Conservation (phyloP, 2,797 vertebrate species). For the Pseudotriccus pelzelni region DNA sequence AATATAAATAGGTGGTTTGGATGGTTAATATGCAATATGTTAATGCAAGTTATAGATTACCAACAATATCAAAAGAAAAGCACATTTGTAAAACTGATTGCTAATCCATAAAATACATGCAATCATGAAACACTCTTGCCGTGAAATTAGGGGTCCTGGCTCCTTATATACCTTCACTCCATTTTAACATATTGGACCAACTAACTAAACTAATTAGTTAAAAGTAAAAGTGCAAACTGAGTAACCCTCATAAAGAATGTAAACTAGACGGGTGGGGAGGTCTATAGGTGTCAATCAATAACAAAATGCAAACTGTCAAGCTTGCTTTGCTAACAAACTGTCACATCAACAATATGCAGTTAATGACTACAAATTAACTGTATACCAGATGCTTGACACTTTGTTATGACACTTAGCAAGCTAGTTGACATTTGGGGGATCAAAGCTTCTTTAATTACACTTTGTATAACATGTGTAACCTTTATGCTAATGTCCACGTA, state of each 20-base stretch:
- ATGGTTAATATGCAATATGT: not conserved
- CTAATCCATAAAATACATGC: not conserved
- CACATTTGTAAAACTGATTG: not conserved
- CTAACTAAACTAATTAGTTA: slow-evolving; percentile 58
- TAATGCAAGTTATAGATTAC: not conserved
- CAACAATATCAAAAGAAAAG: slow-evolving; percentile 6
- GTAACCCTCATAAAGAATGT: slow-evolving; percentile 75
- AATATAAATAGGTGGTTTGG: not conserved
- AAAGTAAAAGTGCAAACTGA: slow-evolving; percentile 74
- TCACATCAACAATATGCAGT: slow-evolving; percentile 92
- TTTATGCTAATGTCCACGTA: slow-evolving; percentile 85
- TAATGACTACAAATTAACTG: slow-evolving; percentile 93
- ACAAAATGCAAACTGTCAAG: slow-evolving; percentile 87
- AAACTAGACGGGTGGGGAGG: slow-evolving; percentile 77
- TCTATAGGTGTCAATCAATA: slow-evolving; percentile 87
- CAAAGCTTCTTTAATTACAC: slow-evolving; percentile 85
- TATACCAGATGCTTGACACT: slow-evolving; percentile 91
- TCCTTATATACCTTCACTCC: not conserved
- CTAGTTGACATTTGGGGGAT: slow-evolving; percentile 84
- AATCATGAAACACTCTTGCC: not conserved
- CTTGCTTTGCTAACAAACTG: slow-evolving; percentile 90
- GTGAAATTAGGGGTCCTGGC: not conserved
- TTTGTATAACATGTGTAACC: slow-evolving; percentile 82
- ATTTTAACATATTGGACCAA: slow-evolving; percentile 59
- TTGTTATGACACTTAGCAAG: slow-evolving; percentile 86